Percentiles rank a stretch among this genome's conserved stretches.
Conservation (phyloP, 1,140 invertebrate genomes). For the Stegodyphus dumicola region DNA sequence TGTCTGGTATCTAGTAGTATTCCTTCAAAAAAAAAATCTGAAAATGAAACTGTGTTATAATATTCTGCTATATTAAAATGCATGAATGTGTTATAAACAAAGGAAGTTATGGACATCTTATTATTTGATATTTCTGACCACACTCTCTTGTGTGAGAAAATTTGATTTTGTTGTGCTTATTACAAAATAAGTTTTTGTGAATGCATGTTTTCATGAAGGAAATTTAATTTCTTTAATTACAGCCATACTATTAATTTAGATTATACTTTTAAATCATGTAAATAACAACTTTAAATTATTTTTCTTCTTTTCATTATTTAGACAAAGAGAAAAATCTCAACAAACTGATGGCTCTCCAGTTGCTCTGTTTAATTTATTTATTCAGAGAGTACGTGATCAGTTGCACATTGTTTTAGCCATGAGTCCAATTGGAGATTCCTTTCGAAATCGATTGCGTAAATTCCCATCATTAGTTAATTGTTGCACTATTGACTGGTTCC, state of each 20-base stretch:
- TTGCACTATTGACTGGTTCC: constrained; percentile 98
- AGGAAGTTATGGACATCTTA: too few species aligned
- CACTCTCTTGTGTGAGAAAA: too few species aligned
- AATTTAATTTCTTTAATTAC: not conserved
- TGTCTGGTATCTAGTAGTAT: too few species aligned
- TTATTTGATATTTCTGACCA: too few species aligned
- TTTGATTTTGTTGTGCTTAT: not conserved
- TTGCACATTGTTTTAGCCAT: constrained; percentile 92
- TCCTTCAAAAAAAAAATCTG: too few species aligned
- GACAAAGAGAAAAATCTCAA: constrained; percentile 69
- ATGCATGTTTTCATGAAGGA: not conserved
- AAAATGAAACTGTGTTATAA: too few species aligned
- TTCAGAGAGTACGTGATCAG: constrained; percentile 89
- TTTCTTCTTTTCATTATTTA: constrained; percentile 62
- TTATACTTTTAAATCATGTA: not conserved
- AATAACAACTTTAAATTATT: not conserved
- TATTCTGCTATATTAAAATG: too few species aligned
- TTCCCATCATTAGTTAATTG: constrained; percentile 96
- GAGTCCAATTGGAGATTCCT: constrained; percentile 86
- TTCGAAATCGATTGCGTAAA: constrained; percentile 88
- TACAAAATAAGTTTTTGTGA: not conserved
- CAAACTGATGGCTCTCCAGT: constrained; percentile 89
- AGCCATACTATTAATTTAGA: not conserved
- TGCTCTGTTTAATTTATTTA: constrained; percentile 93
- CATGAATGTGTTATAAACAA: too few species aligned